Evolutionary conservation across 2,113 vertebrate genomes (phyloP).

Genomic region (Hippocampus barbouri): DNA sequence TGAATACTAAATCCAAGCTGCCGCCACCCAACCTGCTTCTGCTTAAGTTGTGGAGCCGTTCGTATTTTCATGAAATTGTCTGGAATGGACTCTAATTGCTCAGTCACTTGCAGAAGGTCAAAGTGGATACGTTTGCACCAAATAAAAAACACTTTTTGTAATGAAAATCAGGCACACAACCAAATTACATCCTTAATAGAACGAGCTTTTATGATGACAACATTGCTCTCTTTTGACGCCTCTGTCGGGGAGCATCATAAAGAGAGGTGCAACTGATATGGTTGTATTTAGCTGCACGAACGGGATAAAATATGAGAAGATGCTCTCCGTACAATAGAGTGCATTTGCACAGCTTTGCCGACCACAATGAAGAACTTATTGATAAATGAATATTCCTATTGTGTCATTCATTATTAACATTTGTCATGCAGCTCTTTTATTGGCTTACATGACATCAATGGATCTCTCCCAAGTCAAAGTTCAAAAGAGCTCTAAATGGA

Average conservation of each 20-base stretch:
- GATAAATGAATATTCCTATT: neutral
- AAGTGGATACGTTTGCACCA: conserved; percentile 3
- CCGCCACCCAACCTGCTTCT: conserved; percentile 60
- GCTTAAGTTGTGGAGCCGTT: conserved; percentile 52
- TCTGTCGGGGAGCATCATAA: neutral
- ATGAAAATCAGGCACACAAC: neutral
- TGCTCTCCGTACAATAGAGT: neutral
- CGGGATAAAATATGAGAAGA: neutral
- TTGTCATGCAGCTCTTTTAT: neutral
- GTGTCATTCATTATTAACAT: neutral
- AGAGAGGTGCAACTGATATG: too few species aligned
- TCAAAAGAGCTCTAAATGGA: neutral
- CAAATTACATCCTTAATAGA: neutral
- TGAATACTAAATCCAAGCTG: conserved; percentile 78
- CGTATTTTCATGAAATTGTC: conserved; percentile 50
- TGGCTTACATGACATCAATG: neutral
- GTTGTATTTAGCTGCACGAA: neutral
- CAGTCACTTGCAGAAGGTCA: conserved; percentile 19
- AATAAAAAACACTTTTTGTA: neutral
- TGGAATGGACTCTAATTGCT: conserved; percentile 41
- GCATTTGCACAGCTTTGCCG: neutral
- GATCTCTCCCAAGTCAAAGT: too few species aligned
- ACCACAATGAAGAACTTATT: neutral
- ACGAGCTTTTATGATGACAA: neutral
- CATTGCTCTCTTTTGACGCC: neutral